Conservation (phyloP, 2,888 invertebrate species). For the Mythimna lalbum region DNA sequence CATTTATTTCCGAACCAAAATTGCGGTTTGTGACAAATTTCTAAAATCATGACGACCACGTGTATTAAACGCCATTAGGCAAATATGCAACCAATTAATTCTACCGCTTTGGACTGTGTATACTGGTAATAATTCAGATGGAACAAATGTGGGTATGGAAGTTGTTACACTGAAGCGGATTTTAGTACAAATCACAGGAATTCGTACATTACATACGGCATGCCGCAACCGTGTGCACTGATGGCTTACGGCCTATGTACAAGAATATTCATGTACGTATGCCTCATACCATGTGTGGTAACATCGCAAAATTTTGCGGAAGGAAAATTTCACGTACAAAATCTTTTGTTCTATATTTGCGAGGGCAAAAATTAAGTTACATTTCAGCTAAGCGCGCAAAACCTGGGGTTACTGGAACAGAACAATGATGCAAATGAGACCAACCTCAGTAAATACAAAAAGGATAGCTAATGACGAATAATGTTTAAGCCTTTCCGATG, state of each 20-base stretch:
- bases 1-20: conserved; percentile 22
- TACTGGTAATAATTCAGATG: conserved; percentile 30
- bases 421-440: conserved; percentile 55
- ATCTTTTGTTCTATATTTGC: conserved; percentile 55
- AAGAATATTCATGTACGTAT: conserved; percentile 45
- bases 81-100: conserved; percentile 41
- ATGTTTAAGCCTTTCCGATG: conserved; percentile 36
- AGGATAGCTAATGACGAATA: conserved; percentile 30
- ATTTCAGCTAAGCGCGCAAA: conserved; percentile 33
- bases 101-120: conserved; percentile 7
- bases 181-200: conserved; percentile 35
- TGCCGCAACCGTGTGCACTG: conserved; percentile 35
- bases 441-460: conserved; percentile 37
- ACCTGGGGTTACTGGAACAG: conserved; percentile 39
- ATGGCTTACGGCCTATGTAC: conserved; percentile 40
- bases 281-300: conserved; percentile 26
- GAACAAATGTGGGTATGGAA: conserved; percentile 26
- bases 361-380: conserved; percentile 44
- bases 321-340: conserved; percentile 41
- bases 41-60: conserved; percentile 18
- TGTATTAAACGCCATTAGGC: conserved; percentile 27
- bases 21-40: conserved; percentile 15
- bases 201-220: conserved; percentile 45
- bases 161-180: conserved; percentile 16
- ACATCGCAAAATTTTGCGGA: conserved; percentile 33